These are phyloP conservation scores for Lithophane leautieri DNA, from an alignment of 2,888 invertebrate species.

Conservation along the genomic window DNA sequence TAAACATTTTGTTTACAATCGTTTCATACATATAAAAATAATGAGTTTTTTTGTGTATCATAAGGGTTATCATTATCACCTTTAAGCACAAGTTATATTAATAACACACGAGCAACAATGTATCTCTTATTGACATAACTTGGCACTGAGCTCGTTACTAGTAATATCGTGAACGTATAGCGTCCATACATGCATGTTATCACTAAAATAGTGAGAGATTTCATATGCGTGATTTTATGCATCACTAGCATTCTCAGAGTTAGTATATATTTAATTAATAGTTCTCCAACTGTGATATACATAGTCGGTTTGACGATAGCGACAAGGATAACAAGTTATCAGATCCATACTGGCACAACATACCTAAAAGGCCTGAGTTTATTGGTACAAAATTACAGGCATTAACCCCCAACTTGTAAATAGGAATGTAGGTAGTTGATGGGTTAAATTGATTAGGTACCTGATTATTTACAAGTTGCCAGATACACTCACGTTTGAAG, in stretches of 20 bases:
- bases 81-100: slow-evolving; percentile 13
- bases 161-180: background rate
- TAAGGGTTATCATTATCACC: slow-evolving; percentile 37
- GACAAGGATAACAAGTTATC: background rate
- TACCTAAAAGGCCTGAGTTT: background rate
- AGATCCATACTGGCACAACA: background rate
- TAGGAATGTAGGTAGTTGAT: background rate
- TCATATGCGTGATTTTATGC: background rate
- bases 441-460: background rate
- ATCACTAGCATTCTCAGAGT: background rate
- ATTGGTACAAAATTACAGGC: background rate
- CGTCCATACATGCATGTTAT: background rate
- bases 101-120: slow-evolving; percentile 28
- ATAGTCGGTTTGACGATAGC: background rate
- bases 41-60: slow-evolving; percentile 5
- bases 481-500: background rate
- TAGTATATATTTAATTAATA: background rate
- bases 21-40: slow-evolving; percentile 10
- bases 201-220: slow-evolving; percentile 1
- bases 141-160: slow-evolving; percentile 29
- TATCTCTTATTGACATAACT: slow-evolving; percentile 40
- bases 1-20: slow-evolving; percentile 14
- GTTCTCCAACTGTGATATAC: background rate
- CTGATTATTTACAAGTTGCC: background rate
- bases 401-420: background rate